Base-by-base conservation (phyloP, 2,113 vertebrate species). In the Engystomops pustulosus region DNA sequence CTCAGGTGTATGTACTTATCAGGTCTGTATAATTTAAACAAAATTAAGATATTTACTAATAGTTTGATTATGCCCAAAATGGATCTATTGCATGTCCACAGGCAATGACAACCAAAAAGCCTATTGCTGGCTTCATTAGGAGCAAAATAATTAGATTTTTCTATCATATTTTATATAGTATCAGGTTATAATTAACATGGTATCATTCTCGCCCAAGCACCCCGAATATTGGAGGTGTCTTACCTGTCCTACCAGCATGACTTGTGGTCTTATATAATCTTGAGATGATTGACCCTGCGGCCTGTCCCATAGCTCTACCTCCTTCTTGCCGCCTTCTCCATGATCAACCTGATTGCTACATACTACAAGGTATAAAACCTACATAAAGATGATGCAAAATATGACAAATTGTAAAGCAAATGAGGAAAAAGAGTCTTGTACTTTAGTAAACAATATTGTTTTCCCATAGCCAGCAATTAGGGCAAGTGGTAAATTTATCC, bases 1-100 rank as follows among this genome's bases (percentile, higher is more conserved):
- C 90, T 41, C 87, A 91, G 84, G 49, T 89, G 25, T 89, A 84
- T 0, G 41, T 90, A 2, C 87, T 91, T 25, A 75, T 89, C 0
- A 79, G 89, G 89, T 90, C 36, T 77, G 85, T 47, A 34, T 23
- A 30, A 4, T 27, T 62, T 7, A 15, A n/a, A n/a, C n/a, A n/a
- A n/a, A n/a, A n/a, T n/a, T n/a, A n/a, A n/a, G n/a, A n/a, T n/a
- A n/a, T n/a, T n/a, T n/a, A n/a, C n/a, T n/a, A n/a, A n/a, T n/a
- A 11, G 53, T 45, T 8, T 41, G 10, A 41, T 41, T 41, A 6
- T 41, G 38, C 38, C 38, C 5, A 41, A 41, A 41, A 41, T n/a
- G 38, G 10, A 41, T 41, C 5, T 41, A 0, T 41, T 41, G 5
- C 10, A 41, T 41, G n/a, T n/a, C n/a, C n/a, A n/a, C n/a, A n/a